A percentile compares a stretch with the other conserved stretches of the same genome.
Conservation (phyloP, 2,113 vertebrate species). For the Pycnonotus jocosus region DNA sequence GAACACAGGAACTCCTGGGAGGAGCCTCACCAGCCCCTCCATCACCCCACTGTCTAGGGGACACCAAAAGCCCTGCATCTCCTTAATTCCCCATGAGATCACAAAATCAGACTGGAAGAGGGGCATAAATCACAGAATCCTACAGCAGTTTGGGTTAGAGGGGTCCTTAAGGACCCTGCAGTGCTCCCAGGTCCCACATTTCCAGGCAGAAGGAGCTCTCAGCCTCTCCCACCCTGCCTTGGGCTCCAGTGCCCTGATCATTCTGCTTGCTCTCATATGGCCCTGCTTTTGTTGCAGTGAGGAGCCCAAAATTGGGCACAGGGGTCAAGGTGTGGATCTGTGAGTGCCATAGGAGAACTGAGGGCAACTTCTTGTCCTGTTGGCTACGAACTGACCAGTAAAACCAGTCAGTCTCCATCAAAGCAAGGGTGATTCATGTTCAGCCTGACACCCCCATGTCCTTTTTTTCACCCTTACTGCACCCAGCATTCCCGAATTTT, state of each 20-base stretch:
- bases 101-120: neutral
- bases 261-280: neutral
- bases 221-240: neutral
- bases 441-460: neutral
- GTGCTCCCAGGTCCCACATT: neutral
- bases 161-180: neutral
- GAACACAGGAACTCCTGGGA: fast-evolving
- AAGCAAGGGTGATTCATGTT: neutral
- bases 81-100: neutral
- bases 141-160: neutral
- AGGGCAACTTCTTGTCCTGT: neutral
- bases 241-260: neutral
- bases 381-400: neutral
- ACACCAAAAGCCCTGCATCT: neutral
- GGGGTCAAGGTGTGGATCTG: too few relatives aligned
- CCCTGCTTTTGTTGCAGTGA: neutral
- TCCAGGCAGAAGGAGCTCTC: neutral
- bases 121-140: neutral
- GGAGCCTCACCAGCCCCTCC: neutral
- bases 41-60: neutral
- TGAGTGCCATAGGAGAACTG: neutral
- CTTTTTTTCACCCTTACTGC: neutral
- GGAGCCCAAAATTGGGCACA: neutral
- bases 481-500: neutral
- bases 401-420: neutral